Percentiles rank a stretch among this genome's conserved stretches.
Evolutionary conservation across 2,797 vertebrate genomes (phyloP).

Genomic region (Sternotherus odoratus): DNA sequence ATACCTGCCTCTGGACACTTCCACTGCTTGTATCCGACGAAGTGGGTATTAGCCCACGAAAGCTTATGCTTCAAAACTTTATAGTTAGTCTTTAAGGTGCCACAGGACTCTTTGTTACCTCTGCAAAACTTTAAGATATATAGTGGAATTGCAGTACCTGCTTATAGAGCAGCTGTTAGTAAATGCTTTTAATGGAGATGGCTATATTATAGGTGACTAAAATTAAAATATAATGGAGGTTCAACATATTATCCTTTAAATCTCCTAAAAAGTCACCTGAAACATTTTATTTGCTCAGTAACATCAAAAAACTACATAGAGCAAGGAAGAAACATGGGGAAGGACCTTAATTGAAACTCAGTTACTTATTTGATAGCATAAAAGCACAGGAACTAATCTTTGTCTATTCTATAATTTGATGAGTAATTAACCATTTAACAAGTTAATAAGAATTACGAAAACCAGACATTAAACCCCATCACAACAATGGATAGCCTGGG

Average conservation of each 20-base stretch:
- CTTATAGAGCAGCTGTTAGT: background rate
- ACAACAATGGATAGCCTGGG: background rate
- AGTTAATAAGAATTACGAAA: background rate
- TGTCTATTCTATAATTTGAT: background rate
- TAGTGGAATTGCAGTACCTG: background rate
- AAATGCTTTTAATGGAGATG: background rate
- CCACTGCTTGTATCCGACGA: too few relatives aligned
- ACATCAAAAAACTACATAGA: background rate
- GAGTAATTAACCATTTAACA: background rate
- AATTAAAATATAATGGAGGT: background rate
- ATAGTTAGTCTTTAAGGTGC: too few relatives aligned
- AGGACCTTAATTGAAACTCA: background rate
- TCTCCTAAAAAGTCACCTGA: background rate
- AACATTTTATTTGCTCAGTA: background rate
- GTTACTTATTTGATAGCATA: slow-evolving; percentile 3
- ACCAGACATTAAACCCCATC: background rate
- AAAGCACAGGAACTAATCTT: background rate
- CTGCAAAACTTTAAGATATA: background rate
- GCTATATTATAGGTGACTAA: background rate
- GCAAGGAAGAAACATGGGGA: background rate
- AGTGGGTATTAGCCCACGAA: too few relatives aligned
- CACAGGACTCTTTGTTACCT: too few relatives aligned
- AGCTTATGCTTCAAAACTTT: too few relatives aligned
- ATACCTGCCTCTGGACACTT: too few relatives aligned
- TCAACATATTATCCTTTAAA: slow-evolving; percentile 1